Evolutionary conservation across 2,888 invertebrate genomes (phyloP), one percentile per base, ranked within the genome.

Genomic region (Agriopis leucophaearia): DNA sequence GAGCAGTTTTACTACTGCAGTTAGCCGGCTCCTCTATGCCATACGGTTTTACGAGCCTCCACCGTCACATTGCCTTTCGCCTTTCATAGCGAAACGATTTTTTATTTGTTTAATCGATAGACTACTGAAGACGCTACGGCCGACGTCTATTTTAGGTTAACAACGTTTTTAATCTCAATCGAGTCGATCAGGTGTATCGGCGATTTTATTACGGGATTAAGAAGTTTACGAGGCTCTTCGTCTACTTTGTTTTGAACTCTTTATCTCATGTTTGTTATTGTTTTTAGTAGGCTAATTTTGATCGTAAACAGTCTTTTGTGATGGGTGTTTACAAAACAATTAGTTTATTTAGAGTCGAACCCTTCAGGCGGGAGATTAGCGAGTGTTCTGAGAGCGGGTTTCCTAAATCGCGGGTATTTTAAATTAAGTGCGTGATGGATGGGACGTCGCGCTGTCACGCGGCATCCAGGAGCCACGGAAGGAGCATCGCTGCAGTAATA

Each of bases 101-200:
- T 93, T 92, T 92, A 92, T 93, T 92, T 92, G 93, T 94, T 93
- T 93, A 93, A 94, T 93, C 93, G 91, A 94, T 93, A 88, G 82
- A 82, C 86, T 88, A 87, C 88, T 88, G 87, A 91, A 92, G 90
- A 91, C 86, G 86, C 85, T 79, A 86, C 82, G 85, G 85, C 82
- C 84, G 82, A 81, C 83, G 83, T 82, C 88, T 94, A 92, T 92
- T 92, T 91, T 87, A 76, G 83, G 78, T 89, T 92, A 89, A 94
- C 83, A 82, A 83, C 84, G 79, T 87, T 88, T 89, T 89, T 90
- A 89, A 90, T 90, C 84, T 86, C 85, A 83, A 90, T 90, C 85
- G 86, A 83, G 79, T 79, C 77, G 86, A 91, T 92, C 90, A 91
- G 91, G 91, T 90, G 90, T 90, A 88, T 88, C 85, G 85, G 35